Evolutionary conservation across 2,888 invertebrate genomes (phyloP).

Genomic region (Pemphredon lugubris): DNA sequence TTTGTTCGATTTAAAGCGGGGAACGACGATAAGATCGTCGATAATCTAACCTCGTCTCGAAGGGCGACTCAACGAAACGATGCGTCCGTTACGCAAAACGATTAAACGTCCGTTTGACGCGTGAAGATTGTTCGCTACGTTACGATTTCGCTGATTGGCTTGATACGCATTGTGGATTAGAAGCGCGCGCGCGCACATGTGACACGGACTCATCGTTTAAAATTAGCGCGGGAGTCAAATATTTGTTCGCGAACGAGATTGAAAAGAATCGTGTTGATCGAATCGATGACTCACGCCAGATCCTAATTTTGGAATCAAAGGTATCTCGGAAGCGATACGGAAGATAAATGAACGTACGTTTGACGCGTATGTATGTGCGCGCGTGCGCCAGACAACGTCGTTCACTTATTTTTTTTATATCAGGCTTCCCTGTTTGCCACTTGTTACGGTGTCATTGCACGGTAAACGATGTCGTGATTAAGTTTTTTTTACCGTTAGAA

Average conservation of each 20-base stretch:
- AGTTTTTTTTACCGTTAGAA: constrained; percentile 36
- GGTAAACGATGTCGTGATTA: constrained; percentile 3
- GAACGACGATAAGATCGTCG: neutral
- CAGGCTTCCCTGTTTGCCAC: too few species aligned
- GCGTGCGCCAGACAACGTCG: constrained; percentile 1
- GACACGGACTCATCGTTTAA: constrained; percentile 23
- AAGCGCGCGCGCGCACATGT: constrained; percentile 25
- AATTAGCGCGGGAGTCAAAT: neutral
- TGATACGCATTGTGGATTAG: constrained; percentile 38
- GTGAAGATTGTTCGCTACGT: constrained; percentile 24
- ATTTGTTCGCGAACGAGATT: too few species aligned
- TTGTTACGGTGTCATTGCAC: neutral
- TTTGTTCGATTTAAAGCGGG: neutral
- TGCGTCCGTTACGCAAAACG: too few species aligned
- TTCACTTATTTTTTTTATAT: too few species aligned
- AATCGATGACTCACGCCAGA: too few species aligned
- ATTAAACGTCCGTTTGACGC: too few species aligned
- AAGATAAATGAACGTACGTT: too few species aligned
- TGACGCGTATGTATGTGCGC: too few species aligned
- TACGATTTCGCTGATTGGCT: constrained; percentile 34
- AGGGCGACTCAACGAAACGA: neutral
- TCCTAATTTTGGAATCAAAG: too few species aligned
- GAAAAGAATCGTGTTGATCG: too few species aligned
- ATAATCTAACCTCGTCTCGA: neutral
- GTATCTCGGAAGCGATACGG: too few species aligned